A percentile compares a stretch with the other conserved stretches of the same genome.
phyloP scores from a whole-genome alignment of 2,113 vertebrate genomes.

The Tringa solitaria region DNA sequence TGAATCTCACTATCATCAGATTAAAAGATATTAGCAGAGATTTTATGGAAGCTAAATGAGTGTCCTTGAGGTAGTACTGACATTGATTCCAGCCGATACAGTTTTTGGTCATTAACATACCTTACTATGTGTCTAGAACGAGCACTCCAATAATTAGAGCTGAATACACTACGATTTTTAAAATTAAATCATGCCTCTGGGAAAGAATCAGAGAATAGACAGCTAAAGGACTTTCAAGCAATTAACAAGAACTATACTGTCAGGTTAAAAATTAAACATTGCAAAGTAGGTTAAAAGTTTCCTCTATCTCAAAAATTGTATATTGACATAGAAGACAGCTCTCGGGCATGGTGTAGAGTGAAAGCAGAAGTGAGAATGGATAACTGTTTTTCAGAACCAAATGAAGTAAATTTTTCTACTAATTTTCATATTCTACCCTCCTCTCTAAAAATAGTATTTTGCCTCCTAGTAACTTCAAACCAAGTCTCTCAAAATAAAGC shows the following conservation, averaged over 20 bases:
- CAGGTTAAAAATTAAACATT: slow-evolving; percentile 72
- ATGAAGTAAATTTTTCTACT: background rate
- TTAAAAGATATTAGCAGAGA: slow-evolving; percentile 39
- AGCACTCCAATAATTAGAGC: slow-evolving; percentile 76
- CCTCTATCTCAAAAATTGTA: slow-evolving; percentile 19
- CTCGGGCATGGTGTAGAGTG: background rate
- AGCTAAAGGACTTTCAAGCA: slow-evolving; percentile 77
- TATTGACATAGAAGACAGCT: slow-evolving; percentile 38
- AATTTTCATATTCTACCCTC: background rate
- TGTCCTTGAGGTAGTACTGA: slow-evolving; percentile 44
- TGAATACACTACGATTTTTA: slow-evolving; percentile 68
- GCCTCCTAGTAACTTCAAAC: background rate
- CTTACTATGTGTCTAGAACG: slow-evolving; percentile 66
- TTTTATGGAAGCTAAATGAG: slow-evolving; percentile 26
- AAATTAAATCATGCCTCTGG: slow-evolving; percentile 81
- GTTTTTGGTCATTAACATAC: slow-evolving; percentile 64
- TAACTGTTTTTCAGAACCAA: background rate
- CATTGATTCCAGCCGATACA: slow-evolving; percentile 61
- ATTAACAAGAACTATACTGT: slow-evolving; percentile 71
- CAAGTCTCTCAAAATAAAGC: background rate
- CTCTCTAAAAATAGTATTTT: background rate
- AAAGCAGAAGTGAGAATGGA: background rate
- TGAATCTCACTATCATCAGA: slow-evolving; percentile 16
- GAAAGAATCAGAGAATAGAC: slow-evolving; percentile 72
- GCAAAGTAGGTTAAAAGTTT: slow-evolving; percentile 77